A percentile compares a stretch with the other conserved stretches of the same genome.
phyloP scores from a whole-genome alignment of 2,888 invertebrate genomes.

The Nemotelus nigrinus region DNA sequence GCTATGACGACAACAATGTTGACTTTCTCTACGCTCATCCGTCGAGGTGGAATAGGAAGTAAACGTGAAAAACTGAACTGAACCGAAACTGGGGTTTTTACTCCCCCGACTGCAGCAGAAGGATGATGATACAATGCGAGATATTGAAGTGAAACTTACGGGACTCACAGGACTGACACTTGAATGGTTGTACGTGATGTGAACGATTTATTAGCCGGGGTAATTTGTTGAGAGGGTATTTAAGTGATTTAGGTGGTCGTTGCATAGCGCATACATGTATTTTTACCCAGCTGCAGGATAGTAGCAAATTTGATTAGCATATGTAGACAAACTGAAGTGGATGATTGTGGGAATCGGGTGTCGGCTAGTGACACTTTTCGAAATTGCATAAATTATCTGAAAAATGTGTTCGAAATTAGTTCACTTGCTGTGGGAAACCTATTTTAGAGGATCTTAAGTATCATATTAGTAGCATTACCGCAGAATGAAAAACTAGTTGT shows the following conservation, averaged over 20 bases:
- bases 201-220: conserved; percentile 31
- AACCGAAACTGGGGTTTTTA: neutral
- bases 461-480: too few relatives aligned
- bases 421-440: too few relatives aligned
- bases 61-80: conserved; percentile 14
- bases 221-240: conserved; percentile 21
- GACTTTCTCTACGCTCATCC: neutral
- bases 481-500: too few relatives aligned
- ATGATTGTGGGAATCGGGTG: conserved; percentile 3
- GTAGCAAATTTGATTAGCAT: conserved; percentile 26
- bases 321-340: conserved; percentile 19
- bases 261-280: neutral
- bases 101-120: too few relatives aligned
- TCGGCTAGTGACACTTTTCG: conserved; percentile 12
- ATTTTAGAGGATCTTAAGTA: too few relatives aligned
- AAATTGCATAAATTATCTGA: neutral
- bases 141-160: neutral
- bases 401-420: neutral
- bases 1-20: neutral
- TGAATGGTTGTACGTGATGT: conserved; percentile 24
- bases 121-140: neutral
- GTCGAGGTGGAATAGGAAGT: conserved; percentile 3
- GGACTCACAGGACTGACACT: conserved; percentile 10
- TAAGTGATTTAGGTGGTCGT: conserved; percentile 34
- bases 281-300: neutral